Evolutionary conservation across 2,113 vertebrate genomes (phyloP).

Genomic region (Lipophrys pholis): DNA sequence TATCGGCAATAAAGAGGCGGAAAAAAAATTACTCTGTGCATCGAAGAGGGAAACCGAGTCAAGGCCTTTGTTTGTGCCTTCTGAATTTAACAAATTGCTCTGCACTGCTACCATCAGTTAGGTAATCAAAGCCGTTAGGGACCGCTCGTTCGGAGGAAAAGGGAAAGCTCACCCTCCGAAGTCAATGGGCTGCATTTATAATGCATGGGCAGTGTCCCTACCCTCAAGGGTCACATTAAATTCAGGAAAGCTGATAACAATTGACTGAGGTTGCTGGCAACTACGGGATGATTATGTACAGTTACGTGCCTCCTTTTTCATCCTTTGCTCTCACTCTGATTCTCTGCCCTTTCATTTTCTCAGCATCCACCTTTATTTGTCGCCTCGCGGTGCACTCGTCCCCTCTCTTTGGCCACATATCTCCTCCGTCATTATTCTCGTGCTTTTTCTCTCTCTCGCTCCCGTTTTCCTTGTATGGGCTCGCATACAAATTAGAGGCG

Average conservation of each 20-base stretch:
- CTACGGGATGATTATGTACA: slow-evolving; percentile 58
- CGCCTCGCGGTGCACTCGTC: background rate
- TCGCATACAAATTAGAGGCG: slow-evolving; percentile 51
- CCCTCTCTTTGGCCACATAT: slow-evolving; percentile 5
- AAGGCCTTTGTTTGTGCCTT: background rate
- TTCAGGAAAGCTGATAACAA: slow-evolving; percentile 74
- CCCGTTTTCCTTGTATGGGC: slow-evolving; percentile 1
- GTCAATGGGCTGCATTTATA: slow-evolving; percentile 63
- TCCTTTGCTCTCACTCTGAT: slow-evolving; percentile 28
- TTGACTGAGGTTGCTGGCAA: slow-evolving; percentile 69
- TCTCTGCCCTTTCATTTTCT: slow-evolving; percentile 21
- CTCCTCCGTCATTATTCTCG: slow-evolving; percentile 6
- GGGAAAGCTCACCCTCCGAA: slow-evolving; percentile 16
- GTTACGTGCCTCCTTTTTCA: slow-evolving; percentile 36
- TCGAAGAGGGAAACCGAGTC: slow-evolving; percentile 8
- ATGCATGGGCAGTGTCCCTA: slow-evolving; percentile 62
- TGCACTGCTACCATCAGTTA: slow-evolving; percentile 1
- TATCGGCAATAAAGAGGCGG: background rate
- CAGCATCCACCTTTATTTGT: background rate
- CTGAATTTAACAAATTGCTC: slow-evolving; percentile 11
- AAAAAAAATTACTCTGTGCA: background rate
- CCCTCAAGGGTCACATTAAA: slow-evolving; percentile 78
- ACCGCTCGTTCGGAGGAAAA: slow-evolving; percentile 7
- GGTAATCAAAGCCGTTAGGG: slow-evolving; percentile 20
- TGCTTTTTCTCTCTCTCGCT: slow-evolving; percentile 3